Evolutionary conservation across 2,888 invertebrate genomes (phyloP).

Genomic region (Anorthoa munda): DNA sequence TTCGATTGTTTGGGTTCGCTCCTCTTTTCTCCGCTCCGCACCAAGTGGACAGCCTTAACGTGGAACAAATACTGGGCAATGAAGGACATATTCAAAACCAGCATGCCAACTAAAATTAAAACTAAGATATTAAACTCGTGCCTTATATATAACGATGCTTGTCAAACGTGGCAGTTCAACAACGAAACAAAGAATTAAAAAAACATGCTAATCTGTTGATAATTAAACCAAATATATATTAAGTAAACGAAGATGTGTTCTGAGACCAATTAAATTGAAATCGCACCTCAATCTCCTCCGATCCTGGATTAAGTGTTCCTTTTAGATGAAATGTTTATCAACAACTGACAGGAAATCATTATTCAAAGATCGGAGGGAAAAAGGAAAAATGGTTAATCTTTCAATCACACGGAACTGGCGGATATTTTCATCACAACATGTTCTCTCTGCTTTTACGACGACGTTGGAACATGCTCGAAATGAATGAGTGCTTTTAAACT

Average conservation of each 20-base stretch:
- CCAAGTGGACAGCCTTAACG: too few species aligned
- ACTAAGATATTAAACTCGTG: too few species aligned
- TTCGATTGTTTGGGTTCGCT: too few species aligned
- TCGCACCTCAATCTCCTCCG: conserved; percentile 1
- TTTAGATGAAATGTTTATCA: conserved; percentile 45
- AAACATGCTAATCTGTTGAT: not conserved
- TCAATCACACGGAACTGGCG: conserved; percentile 21
- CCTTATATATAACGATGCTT: too few species aligned
- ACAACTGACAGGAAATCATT: conserved; percentile 47
- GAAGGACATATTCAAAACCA: too few species aligned
- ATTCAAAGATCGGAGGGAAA: conserved; percentile 34
- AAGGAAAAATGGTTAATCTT: conserved; percentile 29
- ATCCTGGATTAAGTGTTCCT: conserved; percentile 12
- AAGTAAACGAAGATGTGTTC: conserved; percentile 27
- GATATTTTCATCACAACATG: conserved; percentile 38
- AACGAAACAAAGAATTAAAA: too few species aligned
- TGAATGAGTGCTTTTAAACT: conserved; percentile 28
- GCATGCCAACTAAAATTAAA: too few species aligned
- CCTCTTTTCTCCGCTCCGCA: too few species aligned
- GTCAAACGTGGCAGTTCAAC: too few species aligned
- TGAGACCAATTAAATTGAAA: conserved; percentile 27
- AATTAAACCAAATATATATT: conserved; percentile 16
- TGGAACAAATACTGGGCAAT: too few species aligned
- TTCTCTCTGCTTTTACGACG: conserved; percentile 17
- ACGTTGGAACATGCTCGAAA: conserved; percentile 2